Conservation (phyloP, 2,888 invertebrate genomes). For the Drosophila phalerata region DNA sequence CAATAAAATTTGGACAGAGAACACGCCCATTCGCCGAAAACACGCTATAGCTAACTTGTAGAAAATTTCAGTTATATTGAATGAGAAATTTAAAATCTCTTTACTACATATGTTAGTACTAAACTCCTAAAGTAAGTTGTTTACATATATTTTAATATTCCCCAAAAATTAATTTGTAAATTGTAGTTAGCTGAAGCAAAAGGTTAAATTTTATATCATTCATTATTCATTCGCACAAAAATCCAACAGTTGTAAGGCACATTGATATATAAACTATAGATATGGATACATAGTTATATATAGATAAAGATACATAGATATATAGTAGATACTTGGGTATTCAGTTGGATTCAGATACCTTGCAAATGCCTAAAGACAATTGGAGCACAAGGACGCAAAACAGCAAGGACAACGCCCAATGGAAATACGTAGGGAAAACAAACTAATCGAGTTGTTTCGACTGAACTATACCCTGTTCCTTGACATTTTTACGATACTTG, state of each 20-base stretch:
- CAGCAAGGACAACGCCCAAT: conserved; percentile 20
- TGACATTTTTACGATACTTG: background rate
- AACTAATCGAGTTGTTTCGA: background rate
- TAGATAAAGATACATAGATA: conserved; percentile 1
- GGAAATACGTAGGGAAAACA: conserved; percentile 24
- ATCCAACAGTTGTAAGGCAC: background rate
- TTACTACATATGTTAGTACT: background rate
- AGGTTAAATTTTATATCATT: background rate
- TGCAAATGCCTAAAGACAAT: conserved; percentile 22
- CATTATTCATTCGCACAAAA: background rate
- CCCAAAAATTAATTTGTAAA: background rate
- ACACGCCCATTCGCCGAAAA: background rate
- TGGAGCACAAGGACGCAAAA: background rate
- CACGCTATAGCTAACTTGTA: too few relatives aligned
- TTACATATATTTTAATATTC: background rate
- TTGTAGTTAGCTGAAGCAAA: background rate
- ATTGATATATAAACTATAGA: conserved; percentile 2
- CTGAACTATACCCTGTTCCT: background rate
- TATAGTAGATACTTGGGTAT: conserved; percentile 4
- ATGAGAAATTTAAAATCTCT: background rate
- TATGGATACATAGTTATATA: background rate
- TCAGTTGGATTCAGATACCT: conserved; percentile 25
- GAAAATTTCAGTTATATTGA: background rate
- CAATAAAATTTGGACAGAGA: background rate
- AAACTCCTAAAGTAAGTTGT: background rate